phyloP scores from a whole-genome alignment of 2,113 vertebrate species.

The Andinoacara biseriatus region DNA sequence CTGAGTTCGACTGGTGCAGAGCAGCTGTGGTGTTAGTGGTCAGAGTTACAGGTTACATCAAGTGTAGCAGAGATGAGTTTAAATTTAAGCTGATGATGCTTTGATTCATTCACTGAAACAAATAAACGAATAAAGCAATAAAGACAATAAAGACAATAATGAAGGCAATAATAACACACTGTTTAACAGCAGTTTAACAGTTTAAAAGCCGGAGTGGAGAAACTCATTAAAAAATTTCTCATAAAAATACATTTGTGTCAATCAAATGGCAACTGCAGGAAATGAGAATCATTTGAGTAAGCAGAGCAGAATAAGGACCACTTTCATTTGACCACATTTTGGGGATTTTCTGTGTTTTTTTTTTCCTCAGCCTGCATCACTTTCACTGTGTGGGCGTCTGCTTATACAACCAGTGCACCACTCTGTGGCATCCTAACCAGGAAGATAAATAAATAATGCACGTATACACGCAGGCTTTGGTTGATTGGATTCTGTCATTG shows the following conservation, averaged over 20 bases:
- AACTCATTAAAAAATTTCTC: constrained; percentile 19
- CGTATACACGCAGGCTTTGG: background rate
- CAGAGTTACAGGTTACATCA: too few relatives aligned
- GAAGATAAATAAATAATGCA: background rate
- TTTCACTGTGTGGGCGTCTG: constrained; percentile 31
- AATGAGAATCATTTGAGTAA: constrained; percentile 23
- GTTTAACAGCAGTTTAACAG: background rate
- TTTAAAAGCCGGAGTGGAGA: background rate
- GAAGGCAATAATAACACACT: background rate
- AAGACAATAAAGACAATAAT: background rate
- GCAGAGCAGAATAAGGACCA: constrained; percentile 9
- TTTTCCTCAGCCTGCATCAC: constrained; percentile 9
- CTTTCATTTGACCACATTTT: constrained; percentile 13
- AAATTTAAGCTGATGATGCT: too few relatives aligned
- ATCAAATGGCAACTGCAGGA: constrained; percentile 44
- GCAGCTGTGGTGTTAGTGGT: too few relatives aligned
- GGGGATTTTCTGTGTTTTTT: background rate
- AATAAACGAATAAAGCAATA: background rate
- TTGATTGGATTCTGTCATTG: constrained; percentile 34
- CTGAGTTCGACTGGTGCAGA: too few relatives aligned
- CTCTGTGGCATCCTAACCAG: background rate
- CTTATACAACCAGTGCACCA: constrained; percentile 22
- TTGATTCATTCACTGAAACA: too few relatives aligned
- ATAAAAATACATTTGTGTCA: constrained; percentile 27
- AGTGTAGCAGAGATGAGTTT: too few relatives aligned